phyloP scores from a whole-genome alignment of 2,113 vertebrate species.

The Centrocercus urophasianus region DNA sequence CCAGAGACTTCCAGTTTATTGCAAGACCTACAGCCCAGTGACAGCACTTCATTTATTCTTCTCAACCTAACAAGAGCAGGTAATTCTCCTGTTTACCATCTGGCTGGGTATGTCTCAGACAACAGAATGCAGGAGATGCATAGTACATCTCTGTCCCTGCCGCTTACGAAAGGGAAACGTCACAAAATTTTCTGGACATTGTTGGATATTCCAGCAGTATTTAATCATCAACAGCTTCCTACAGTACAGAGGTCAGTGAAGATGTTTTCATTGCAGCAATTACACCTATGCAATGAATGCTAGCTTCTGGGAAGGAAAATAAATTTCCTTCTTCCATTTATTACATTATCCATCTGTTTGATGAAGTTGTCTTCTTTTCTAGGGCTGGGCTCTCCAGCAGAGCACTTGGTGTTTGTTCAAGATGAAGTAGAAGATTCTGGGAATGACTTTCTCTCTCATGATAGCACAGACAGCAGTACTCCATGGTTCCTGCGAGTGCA shows the following conservation, averaged over 20 bases:
- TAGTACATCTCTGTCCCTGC: background rate
- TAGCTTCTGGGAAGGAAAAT: background rate
- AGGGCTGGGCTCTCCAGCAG: constrained; percentile 90
- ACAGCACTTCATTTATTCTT: constrained; percentile 94
- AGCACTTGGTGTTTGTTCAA: constrained; percentile 93
- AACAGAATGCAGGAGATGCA: background rate
- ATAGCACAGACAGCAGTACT: constrained; percentile 88
- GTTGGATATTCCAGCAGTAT: constrained; percentile 19
- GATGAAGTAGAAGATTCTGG: constrained; percentile 89
- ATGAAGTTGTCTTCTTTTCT: constrained; percentile 13
- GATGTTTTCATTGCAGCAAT: background rate
- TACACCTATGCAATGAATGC: background rate
- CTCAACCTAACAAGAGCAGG: constrained; percentile 97
- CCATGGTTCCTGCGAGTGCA: constrained; percentile 97
- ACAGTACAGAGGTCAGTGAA: background rate
- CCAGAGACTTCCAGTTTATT: constrained; percentile 84
- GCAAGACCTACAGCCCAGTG: constrained; percentile 93
- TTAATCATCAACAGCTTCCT: constrained; percentile 10
- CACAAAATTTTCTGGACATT: background rate
- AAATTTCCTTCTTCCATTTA: background rate
- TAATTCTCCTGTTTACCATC: constrained; percentile 50
- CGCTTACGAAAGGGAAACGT: constrained; percentile 27
- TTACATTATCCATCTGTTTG: background rate
- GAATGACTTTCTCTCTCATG: constrained; percentile 88
- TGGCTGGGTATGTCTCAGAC: background rate